Conservation (phyloP, 2,888 invertebrate genomes). For the Drosophila austrosaltans region DNA sequence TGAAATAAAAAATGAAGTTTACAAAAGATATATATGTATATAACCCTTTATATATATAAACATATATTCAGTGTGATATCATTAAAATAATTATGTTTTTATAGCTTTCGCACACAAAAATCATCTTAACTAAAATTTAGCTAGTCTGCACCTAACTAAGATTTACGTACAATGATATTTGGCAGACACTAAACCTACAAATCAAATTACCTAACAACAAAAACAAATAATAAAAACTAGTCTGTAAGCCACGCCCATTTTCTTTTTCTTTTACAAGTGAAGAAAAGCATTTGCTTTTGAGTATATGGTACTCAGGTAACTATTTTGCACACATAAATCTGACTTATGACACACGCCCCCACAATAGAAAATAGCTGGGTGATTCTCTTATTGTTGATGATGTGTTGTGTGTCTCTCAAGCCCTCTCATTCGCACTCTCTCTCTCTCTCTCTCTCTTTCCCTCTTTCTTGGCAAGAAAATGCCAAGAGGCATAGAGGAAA, state of each 20-base stretch:
- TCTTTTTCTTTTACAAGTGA: slow-evolving; percentile 1
- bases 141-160: background rate
- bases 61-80: no score
- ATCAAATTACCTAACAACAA: slow-evolving; percentile 53
- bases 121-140: background rate
- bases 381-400: slow-evolving; percentile 46
- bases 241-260: slow-evolving; percentile 32
- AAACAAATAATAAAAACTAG: slow-evolving; percentile 40
- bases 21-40: no score
- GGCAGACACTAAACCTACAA: slow-evolving; percentile 59
- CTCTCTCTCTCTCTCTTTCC: no score
- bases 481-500: slow-evolving; percentile 52
- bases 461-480: slow-evolving; percentile 16
- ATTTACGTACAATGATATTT: background rate
- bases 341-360: slow-evolving; percentile 69
- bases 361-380: slow-evolving; percentile 1
- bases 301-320: slow-evolving; percentile 40
- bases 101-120: background rate
- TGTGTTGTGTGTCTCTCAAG: slow-evolving; percentile 40
- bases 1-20: no score
- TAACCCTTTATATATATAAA: no score
- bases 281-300: slow-evolving; percentile 11
- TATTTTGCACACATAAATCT: slow-evolving; percentile 75
- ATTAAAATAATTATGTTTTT: no score
- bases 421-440: background rate